phyloP scores from a whole-genome alignment of 2,797 vertebrate genomes.

The Tokudaia muenninki region DNA sequence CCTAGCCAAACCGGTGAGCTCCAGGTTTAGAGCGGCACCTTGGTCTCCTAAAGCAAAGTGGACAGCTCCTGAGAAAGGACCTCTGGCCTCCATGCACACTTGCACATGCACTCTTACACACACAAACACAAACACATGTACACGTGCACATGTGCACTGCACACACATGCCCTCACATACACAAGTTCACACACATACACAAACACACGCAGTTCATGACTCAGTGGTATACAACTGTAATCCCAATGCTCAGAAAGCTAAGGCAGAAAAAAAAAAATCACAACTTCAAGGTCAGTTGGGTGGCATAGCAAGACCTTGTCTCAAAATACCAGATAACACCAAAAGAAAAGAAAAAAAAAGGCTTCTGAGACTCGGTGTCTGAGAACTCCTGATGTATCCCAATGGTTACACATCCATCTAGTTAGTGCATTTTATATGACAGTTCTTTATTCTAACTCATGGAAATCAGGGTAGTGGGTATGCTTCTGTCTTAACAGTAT shows the following conservation, averaged over 20 bases:
- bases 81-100: not conserved
- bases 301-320: not conserved
- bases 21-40: not conserved
- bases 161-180: not conserved
- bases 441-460: not conserved
- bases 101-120: not conserved
- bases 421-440: conserved; percentile 16
- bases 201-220: too few relatives aligned
- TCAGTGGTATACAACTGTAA: not conserved
- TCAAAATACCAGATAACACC: not conserved
- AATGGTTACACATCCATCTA: not conserved
- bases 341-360: too few relatives aligned
- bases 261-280: not conserved
- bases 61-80: not conserved
- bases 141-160: not conserved
- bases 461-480: not conserved
- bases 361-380: conserved; percentile 4
- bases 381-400: not conserved
- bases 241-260: not conserved
- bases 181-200: not conserved
- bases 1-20: not conserved
- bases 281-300: not conserved
- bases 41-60: not conserved
- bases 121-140: not conserved
- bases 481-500: conserved; percentile 2